Evolutionary conservation across 2,888 invertebrate species (phyloP).

Genomic region (Drosophila colorata): DNA sequence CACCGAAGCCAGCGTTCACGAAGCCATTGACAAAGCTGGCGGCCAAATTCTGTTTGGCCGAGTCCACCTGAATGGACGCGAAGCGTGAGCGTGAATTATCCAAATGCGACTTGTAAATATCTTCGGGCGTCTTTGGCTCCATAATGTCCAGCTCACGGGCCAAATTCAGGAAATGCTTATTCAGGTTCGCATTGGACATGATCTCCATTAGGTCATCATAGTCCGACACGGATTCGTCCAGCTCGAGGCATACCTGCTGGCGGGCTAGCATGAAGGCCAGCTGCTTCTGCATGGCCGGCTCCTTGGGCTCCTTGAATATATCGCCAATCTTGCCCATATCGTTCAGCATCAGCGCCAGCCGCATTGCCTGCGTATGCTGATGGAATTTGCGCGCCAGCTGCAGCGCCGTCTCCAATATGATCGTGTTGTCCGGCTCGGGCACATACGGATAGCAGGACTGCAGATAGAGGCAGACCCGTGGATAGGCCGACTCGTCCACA

Average conservation of each 20-base stretch:
- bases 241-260: conserved; percentile 95
- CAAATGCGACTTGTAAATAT: conserved; percentile 99
- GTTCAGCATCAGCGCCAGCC: conserved; percentile 96
- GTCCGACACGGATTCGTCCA: conserved; percentile 88
- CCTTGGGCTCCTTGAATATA: conserved; percentile 93
- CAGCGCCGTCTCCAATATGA: conserved; percentile 92
- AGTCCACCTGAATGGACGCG: conserved; percentile 92
- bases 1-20: conserved; percentile 98
- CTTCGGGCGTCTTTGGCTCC: conserved; percentile 99
- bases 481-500: conserved; percentile 95
- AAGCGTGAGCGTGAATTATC: conserved; percentile 93
- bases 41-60: conserved; percentile 97
- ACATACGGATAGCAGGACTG: conserved; percentile 97
- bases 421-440: conserved; percentile 96
- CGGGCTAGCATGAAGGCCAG: conserved; percentile 98
- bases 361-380: conserved; percentile 95
- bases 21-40: conserved; percentile 99
- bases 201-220: conserved; percentile 94
- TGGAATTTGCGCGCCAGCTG: conserved; percentile 94
- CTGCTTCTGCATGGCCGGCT: conserved; percentile 94
- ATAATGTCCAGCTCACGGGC: conserved; percentile 99
- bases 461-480: conserved; percentile 95
- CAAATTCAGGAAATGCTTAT: conserved; percentile 95
- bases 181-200: conserved; percentile 96
- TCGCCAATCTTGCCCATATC: conserved; percentile 91